These are phyloP conservation scores for Verasper variegatus DNA, from an alignment of 2,113 vertebrate species.

Conservation along the genomic window DNA sequence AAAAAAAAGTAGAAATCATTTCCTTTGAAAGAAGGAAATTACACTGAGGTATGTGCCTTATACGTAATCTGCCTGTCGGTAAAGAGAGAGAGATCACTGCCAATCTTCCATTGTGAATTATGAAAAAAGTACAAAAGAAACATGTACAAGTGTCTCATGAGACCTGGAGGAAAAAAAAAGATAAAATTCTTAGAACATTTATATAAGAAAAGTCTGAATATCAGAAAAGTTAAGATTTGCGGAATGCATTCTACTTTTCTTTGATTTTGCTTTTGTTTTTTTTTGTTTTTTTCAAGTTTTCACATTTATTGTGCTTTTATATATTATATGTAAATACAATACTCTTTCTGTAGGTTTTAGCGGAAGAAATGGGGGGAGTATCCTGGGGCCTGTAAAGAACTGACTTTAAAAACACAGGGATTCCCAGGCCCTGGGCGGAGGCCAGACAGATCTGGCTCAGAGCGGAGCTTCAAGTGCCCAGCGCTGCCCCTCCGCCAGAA, in stretches of 20 bases:
- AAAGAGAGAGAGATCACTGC: slow-evolving; percentile 85
- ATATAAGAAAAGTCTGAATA: slow-evolving; percentile 73
- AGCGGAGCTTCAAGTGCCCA: slow-evolving; percentile 80
- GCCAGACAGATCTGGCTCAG: slow-evolving; percentile 79
- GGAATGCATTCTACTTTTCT: slow-evolving; percentile 77
- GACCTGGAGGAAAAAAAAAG: slow-evolving; percentile 69
- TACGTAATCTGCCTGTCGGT: slow-evolving; percentile 84
- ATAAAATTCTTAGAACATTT: slow-evolving; percentile 78
- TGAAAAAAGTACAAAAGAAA: slow-evolving; percentile 75
- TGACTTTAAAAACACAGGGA: slow-evolving; percentile 82
- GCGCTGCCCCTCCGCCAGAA: slow-evolving; percentile 85
- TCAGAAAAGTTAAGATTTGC: slow-evolving; percentile 70
- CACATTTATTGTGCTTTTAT: slow-evolving; percentile 80
- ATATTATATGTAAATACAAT: slow-evolving; percentile 91
- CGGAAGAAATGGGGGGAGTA: slow-evolving; percentile 75
- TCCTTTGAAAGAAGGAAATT: slow-evolving; percentile 75
- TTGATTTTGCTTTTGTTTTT: slow-evolving; percentile 75
- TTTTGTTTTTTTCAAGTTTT: slow-evolving; percentile 80
- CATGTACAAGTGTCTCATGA: slow-evolving; percentile 75
- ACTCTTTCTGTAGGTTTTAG: slow-evolving; percentile 90
- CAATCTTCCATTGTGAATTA: slow-evolving; percentile 84
- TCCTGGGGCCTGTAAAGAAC: slow-evolving; percentile 83
- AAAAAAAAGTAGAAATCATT: slow-evolving; percentile 73
- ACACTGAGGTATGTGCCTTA: slow-evolving; percentile 95
- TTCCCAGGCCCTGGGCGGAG: slow-evolving; percentile 79